Percentiles rank a stretch among this genome's conserved stretches.
Conservation (phyloP, 2,888 invertebrate species). For the Coleophora flavipennella region DNA sequence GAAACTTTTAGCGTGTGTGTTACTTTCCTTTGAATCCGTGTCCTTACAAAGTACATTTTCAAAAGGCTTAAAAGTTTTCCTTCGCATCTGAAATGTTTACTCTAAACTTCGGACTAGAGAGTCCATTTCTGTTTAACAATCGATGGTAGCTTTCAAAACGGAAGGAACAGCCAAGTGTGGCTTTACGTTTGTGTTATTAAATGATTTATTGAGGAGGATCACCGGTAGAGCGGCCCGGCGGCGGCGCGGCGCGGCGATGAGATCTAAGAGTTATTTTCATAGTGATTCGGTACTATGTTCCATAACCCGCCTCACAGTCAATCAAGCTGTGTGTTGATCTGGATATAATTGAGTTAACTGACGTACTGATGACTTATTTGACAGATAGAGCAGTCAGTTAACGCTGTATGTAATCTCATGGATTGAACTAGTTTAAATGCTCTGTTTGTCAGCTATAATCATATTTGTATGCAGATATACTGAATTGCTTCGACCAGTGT, state of each 20-base stretch:
- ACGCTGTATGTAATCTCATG: constrained; percentile 39
- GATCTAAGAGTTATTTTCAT: constrained; percentile 40
- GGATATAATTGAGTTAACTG: constrained; percentile 70
- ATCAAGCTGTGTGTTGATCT: constrained; percentile 70
- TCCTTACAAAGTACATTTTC: constrained; percentile 29
- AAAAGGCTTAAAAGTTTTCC: constrained; percentile 30
- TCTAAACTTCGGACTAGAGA: constrained; percentile 16
- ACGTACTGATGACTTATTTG: constrained; percentile 71
- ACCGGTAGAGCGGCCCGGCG: constrained; percentile 32
- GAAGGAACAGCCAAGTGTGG: constrained; percentile 69
- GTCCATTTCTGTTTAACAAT: constrained; percentile 20
- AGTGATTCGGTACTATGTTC: constrained; percentile 34
- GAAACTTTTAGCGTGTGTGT: constrained; percentile 31
- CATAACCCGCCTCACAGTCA: constrained; percentile 31
- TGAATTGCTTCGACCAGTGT: no score
- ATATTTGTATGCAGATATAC: no score
- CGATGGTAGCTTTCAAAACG: constrained; percentile 44
- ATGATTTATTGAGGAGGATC: constrained; percentile 71
- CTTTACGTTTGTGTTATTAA: constrained; percentile 71
- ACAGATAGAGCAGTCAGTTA: constrained; percentile 59
- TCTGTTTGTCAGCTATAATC: constrained; percentile 15
- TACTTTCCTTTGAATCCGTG: constrained; percentile 32
- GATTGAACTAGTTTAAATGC: constrained; percentile 36
- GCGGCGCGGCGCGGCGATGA: constrained; percentile 28
- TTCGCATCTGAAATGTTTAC: constrained; percentile 17